Conservation (phyloP, 2,797 vertebrate species). For the Myotis findleyi region DNA sequence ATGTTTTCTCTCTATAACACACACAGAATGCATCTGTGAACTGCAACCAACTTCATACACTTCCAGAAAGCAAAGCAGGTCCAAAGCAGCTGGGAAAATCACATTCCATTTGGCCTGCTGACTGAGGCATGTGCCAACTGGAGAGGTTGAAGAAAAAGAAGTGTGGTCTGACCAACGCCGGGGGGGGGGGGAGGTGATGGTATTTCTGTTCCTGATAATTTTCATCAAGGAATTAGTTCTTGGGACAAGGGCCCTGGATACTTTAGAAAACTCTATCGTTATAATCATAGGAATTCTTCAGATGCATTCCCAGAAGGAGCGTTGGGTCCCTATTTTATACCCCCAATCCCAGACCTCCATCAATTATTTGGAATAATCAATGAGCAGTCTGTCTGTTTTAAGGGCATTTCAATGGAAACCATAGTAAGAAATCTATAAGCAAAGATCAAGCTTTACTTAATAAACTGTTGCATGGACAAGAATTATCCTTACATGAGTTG, state of each 20-base stretch:
- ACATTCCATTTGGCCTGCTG: slow-evolving; percentile 8
- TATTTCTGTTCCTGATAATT: neutral
- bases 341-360: neutral
- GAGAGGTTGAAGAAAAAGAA: slow-evolving; percentile 45
- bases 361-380: neutral
- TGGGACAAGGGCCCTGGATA: neutral
- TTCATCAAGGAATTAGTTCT: neutral
- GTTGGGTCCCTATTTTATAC: neutral
- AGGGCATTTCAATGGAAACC: neutral
- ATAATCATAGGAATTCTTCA: neutral
- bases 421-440: neutral
- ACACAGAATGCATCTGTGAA: slow-evolving; percentile 32
- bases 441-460: neutral
- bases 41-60: neutral
- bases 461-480: neutral
- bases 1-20: neutral
- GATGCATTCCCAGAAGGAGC: neutral
- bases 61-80: slow-evolving; percentile 20
- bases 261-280: neutral
- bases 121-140: slow-evolving; percentile 11
- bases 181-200: neutral
- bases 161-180: neutral
- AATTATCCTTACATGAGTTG: neutral
- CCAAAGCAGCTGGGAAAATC: neutral
- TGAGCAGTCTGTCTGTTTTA: neutral